phyloP scores from a whole-genome alignment of 2,797 vertebrate species.

The Pempheris klunzingeri region DNA sequence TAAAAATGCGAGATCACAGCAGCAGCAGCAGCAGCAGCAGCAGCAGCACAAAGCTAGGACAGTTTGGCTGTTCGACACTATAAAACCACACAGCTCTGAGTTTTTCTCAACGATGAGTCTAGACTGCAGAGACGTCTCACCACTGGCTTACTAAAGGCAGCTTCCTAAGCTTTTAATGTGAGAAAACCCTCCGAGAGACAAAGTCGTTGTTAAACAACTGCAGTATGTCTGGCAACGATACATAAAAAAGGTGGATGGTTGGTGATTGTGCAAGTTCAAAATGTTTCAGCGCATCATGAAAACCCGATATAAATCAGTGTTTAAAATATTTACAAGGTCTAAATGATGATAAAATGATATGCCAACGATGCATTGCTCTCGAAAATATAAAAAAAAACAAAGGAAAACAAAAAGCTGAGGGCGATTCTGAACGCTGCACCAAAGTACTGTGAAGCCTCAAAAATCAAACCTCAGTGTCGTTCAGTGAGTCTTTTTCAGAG shows the following conservation, averaged over 20 bases:
- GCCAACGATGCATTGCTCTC: constrained; percentile 59
- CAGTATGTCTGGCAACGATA: constrained; percentile 74
- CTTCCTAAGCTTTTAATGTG: constrained; percentile 44
- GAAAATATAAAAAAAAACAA: constrained; percentile 52
- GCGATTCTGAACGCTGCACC: constrained; percentile 33
- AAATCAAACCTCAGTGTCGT: constrained; percentile 16
- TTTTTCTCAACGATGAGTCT: constrained; percentile 22
- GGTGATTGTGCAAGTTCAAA: constrained; percentile 81
- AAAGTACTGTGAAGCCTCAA: not conserved
- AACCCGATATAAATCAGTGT: constrained; percentile 76
- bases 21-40: constrained; percentile 57
- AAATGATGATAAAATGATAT: constrained; percentile 77
- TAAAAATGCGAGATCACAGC: constrained; percentile 48
- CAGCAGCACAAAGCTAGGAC: constrained; percentile 52
- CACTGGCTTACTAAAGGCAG: constrained; percentile 58
- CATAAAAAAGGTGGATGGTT: constrained; percentile 51
- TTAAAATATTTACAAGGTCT: constrained; percentile 83
- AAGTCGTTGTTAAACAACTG: constrained; percentile 51
- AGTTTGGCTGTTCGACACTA: constrained; percentile 66
- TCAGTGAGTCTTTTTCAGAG: constrained; percentile 51
- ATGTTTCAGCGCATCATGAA: constrained; percentile 70
- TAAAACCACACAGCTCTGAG: constrained; percentile 38
- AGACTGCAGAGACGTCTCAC: constrained; percentile 35
- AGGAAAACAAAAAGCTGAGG: constrained; percentile 21
- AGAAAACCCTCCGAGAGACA: constrained; percentile 54